Conservation (phyloP, 1,140 invertebrate genomes). For the Eulimnadia texana region DNA sequence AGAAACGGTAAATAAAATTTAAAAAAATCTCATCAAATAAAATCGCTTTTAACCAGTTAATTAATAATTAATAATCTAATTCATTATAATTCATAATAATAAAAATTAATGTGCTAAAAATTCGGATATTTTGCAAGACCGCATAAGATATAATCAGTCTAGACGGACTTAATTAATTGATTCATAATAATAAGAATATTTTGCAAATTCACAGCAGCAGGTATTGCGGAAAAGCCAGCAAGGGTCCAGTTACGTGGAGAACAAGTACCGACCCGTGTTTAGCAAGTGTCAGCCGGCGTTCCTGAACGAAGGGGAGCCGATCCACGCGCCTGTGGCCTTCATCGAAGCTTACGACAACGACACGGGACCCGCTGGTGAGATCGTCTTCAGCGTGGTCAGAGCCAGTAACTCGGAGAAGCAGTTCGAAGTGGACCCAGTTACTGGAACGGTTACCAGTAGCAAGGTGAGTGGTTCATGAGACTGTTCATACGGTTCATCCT, state of each 20-base stretch:
- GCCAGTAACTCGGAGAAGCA: conserved; percentile 3
- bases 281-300: conserved; percentile 1
- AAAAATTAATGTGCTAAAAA: no score
- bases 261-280: conserved; percentile 13
- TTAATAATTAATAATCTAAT: neutral
- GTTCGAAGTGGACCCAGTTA: conserved; percentile 13
- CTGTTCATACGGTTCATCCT: no score
- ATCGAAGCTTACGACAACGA: conserved; percentile 12
- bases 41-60: neutral
- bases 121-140: no score
- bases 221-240: neutral
- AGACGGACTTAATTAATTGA: no score
- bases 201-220: no score
- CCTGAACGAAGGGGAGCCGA: conserved; percentile 7
- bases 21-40: neutral
- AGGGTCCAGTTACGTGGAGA: neutral
- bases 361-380: conserved; percentile 12
- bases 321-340: neutral
- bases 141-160: no score
- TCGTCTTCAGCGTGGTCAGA: conserved; percentile 6
- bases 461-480: conserved; percentile 2
- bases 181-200: no score
- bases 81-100: neutral
- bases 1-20: neutral
- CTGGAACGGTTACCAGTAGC: conserved; percentile 8